phyloP scores from a whole-genome alignment of 2,113 vertebrate genomes.

The Proterorhinus semilunaris region DNA sequence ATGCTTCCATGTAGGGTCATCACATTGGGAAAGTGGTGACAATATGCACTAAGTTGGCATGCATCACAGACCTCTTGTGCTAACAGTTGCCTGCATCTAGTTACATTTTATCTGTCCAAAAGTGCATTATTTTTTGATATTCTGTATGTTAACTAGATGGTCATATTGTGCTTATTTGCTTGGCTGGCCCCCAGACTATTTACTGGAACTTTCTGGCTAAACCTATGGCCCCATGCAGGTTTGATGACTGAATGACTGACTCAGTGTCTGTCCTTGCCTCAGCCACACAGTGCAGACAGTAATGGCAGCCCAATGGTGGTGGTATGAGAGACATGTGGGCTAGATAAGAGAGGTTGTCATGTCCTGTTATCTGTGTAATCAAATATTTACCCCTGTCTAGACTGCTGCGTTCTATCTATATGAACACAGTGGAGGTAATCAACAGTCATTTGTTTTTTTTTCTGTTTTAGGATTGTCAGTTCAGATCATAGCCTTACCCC shows the following conservation, averaged over 20 bases:
- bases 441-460: neutral
- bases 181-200: too few species aligned
- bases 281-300: constrained; percentile 15
- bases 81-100: neutral
- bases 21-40: constrained; percentile 15
- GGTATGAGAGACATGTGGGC: constrained; percentile 1
- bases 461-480: constrained; percentile 10
- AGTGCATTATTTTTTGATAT: neutral
- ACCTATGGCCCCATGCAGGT: constrained; percentile 20
- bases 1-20: constrained; percentile 33
- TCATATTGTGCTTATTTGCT: neutral
- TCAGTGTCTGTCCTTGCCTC: constrained; percentile 29
- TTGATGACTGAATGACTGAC: constrained; percentile 42
- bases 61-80: neutral
- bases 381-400: neutral
- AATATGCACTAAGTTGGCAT: neutral
- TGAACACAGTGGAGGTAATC: constrained; percentile 6
- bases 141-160: neutral
- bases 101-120: neutral
- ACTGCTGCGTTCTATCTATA: neutral
- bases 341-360: constrained; percentile 9
- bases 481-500: too few species aligned
- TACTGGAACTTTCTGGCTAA: constrained; percentile 62
- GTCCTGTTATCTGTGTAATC: constrained; percentile 9
- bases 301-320: constrained; percentile 9